Evolutionary conservation across 2,888 invertebrate genomes (phyloP), one percentile per base, ranked within the genome.

Genomic region (Philonicus albiceps): DNA sequence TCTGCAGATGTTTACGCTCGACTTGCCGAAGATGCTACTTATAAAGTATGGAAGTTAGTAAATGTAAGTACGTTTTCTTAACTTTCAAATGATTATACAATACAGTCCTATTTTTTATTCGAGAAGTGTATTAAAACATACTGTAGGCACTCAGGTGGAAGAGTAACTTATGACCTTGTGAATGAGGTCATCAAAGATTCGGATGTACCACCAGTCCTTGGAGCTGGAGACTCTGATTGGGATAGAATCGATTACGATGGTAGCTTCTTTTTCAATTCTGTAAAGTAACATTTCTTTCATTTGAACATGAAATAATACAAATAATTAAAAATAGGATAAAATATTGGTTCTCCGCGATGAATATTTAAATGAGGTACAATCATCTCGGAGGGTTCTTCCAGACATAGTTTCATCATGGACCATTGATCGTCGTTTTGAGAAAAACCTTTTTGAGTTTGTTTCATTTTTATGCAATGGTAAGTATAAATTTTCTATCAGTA

Each of bases 101-200:
- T 80, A 53, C 6, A 53, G 6, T 53, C 22, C 0, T 22, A 64
- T 64, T 53, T 22, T 43, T 49, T 37, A 16, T 55, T 64, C 40
- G 64, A 78, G n/a, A 55, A 92, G 92, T 92, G 90, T 85, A 89
- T 92, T 0, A 92, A 92, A 89, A 91, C 91, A 1, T 92, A 91
- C 87, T 89, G 92, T 0, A 90, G 91, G 0, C 92, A 92, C 87
- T 92, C 91, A 2, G 92, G 92, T 19, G 92, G 92, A 1, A 83
- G 89, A 3, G 90, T 91, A 0, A 92, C 92, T 8, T 91, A 90
- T 53, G 91, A 92, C 87, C 87, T 92, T 74, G 91, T 92, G 4
- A 92, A 92, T 88, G 92, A 92, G 87, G 92, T 92, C n/a, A 89
- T 92, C 3, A 90, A 90, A 43, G 92, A 92, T 87, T 90, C 91